Evolutionary conservation across 2,888 invertebrate genomes (phyloP), one percentile per base, ranked within the genome.

Genomic region (Pachycephus smyrnensis): DNA sequence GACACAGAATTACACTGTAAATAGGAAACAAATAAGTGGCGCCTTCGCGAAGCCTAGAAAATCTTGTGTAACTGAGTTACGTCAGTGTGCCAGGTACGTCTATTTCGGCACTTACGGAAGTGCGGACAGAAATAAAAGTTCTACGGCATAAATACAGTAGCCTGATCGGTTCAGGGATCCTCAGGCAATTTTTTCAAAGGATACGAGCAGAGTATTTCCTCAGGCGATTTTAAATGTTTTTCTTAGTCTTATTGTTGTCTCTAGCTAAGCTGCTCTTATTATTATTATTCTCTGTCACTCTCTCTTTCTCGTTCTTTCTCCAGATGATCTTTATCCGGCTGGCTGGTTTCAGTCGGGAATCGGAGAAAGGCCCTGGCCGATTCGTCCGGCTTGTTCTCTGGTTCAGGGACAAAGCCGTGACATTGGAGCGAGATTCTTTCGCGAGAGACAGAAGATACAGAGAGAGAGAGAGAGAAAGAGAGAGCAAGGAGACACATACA

Each of bases 31-130:
- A 55, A 55, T 23, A 9, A 23, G 55, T 55, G 55, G 23, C 55
- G 55, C 55, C 55, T 23, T 23, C 55, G 23, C 55, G 55, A 23
- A n/a, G 31, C 71, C 31, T 15, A 71, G 33, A 33, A 71, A 31
- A 71, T 71, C 71, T 71, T 71, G 71, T 71, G 71, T 71, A 71
- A 71, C 71, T 31, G 32, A 32, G 32, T 71, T 33, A 33, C 71
- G 32, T 31, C 71, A 33, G 71, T 33, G 71, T 9, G 71, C 31
- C 71, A 33, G 71, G 71, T 71, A 71, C 31, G 71, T 71, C 71
- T 71, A 71, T 75, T 68, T 75, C 36, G 77, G 74, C 71, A 40
- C 36, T 69, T 73, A 68, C 37, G 71, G 76, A 68, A 73, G 73
- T 73, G 69, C 55, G n/a, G 75, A 33, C 33, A 76, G 55, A 73